phyloP scores from a whole-genome alignment of 2,888 invertebrate species.

The Ophioninae sp. region DNA sequence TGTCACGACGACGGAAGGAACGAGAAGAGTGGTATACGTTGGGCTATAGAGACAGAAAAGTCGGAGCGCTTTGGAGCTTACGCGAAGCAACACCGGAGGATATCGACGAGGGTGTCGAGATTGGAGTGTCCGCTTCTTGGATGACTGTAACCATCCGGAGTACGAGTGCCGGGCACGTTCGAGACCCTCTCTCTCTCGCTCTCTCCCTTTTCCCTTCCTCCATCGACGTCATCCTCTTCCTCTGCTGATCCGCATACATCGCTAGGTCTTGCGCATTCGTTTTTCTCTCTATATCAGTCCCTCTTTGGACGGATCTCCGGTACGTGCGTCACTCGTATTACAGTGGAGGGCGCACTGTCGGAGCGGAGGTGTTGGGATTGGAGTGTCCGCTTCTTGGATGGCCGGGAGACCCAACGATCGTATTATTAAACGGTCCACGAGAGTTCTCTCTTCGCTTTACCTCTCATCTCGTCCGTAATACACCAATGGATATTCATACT shows the following conservation, averaged over 20 bases:
- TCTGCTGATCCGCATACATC: constrained; percentile 38
- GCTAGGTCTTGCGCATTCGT: constrained; percentile 53
- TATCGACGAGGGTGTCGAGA: constrained; percentile 74
- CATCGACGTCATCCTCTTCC: constrained; percentile 55
- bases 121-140: constrained; percentile 80
- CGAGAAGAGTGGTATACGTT: constrained; percentile 24
- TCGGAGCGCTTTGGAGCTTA: constrained; percentile 61
- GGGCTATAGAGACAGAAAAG: constrained; percentile 69
- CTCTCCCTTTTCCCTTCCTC: constrained; percentile 36
- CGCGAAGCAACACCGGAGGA: constrained; percentile 64
- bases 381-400: constrained; percentile 79
- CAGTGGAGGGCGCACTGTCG: constrained; percentile 52
- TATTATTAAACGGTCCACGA: constrained; percentile 54
- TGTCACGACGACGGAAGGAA: constrained; percentile 55
- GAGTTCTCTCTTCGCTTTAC: constrained; percentile 59
- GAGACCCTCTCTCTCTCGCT: constrained; percentile 36
- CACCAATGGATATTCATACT: constrained; percentile 23
- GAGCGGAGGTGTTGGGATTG: constrained; percentile 76
- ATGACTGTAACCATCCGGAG: constrained; percentile 65
- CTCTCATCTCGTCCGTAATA: constrained; percentile 58
- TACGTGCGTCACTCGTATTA: constrained; percentile 60
- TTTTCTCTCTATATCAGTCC: constrained; percentile 56
- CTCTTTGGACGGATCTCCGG: constrained; percentile 55
- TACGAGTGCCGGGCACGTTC: constrained; percentile 52
- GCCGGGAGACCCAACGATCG: constrained; percentile 65